These are phyloP conservation scores for Phyllotreta striolata DNA, from an alignment of 2,888 invertebrate species.

Conservation along the genomic window DNA sequence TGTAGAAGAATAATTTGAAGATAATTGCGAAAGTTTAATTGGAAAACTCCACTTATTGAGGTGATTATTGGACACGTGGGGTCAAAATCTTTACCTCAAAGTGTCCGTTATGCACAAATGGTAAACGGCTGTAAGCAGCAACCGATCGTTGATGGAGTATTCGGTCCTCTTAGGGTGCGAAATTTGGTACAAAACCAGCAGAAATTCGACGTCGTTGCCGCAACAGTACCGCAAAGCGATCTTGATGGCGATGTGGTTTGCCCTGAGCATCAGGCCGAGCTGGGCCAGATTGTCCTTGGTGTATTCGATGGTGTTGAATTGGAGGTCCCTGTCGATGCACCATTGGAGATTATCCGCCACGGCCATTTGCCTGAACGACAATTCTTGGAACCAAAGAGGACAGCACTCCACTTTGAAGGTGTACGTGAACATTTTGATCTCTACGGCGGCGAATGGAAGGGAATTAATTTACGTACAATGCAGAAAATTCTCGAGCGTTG, in stretches of 20 bases:
- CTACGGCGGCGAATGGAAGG: neutral
- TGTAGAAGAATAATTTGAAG: no score
- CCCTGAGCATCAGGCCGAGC: conserved; percentile 54
- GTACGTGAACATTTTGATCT: conserved; percentile 4
- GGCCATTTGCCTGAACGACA: conserved; percentile 54
- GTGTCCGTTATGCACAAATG: conserved; percentile 57
- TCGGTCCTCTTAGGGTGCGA: conserved; percentile 52
- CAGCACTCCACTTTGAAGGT: conserved; percentile 43
- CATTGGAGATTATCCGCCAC: conserved; percentile 49
- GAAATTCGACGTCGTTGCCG: conserved; percentile 56
- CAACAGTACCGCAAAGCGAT: conserved; percentile 53
- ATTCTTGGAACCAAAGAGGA: conserved; percentile 59
- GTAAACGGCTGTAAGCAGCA: conserved; percentile 57
- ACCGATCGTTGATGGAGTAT: conserved; percentile 57
- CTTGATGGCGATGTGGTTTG: conserved; percentile 47
- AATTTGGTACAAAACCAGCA: conserved; percentile 56
- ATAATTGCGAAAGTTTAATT: no score
- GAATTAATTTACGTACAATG: no score
- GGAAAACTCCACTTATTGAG: no score
- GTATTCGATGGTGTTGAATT: conserved; percentile 44
- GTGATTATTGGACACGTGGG: no score
- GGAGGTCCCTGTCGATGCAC: conserved; percentile 46
- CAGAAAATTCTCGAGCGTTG: no score
- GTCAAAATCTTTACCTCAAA: conserved; percentile 42
- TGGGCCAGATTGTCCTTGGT: conserved; percentile 50